Base-by-base conservation (phyloP, 2,888 invertebrate genomes). In the Eupeodes luniger region DNA sequence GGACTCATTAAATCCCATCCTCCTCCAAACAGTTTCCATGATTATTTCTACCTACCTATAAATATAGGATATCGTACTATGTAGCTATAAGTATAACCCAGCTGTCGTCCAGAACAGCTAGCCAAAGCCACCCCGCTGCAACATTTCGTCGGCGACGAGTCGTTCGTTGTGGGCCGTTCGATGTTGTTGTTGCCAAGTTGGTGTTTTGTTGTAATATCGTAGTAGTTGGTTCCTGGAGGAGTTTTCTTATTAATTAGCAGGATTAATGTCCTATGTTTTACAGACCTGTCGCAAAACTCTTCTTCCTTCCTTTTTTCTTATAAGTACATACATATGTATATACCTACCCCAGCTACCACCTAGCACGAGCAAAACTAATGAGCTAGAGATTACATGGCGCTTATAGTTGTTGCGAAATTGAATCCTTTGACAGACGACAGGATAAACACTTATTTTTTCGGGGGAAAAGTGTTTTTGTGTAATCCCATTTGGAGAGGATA, bases 401-500 rank as follows among this genome's bases (percentile, higher is more conserved):
- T 78, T 81, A 85, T 81, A 81, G 75, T 79, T 75, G 79, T 47
- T 79, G 44, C 64, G 70, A 77, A 85, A 85, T 74, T 77, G 77
- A 82, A 86, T 79, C 82, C 86, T 82, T 86, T 86, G 78, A 86
- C 69, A 79, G 82, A 79, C 74, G 75, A 86, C 51, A 59, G 81
- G 82, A 79, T 86, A 82, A 86, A 79, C 75, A 66, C 70, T 53
- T 53, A 64, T 67, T 66, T 77, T 57, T 66, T 72, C 40, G 6
- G 27, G 40, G 36, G 61, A 62, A 61, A 12, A 81, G 34, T 81
- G 49, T 44, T 47, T 19, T 75, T 34, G 76, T 67, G 47, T 81
- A 67, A 81, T 66, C 49, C 36, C 59, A 53, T 59, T 59, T 72
- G 27, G 66, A 47, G 44, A 72, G 44, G 59, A 72, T 72, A 59